phyloP scores from a whole-genome alignment of 2,113 vertebrate species.

The Oreamnos americanus region DNA sequence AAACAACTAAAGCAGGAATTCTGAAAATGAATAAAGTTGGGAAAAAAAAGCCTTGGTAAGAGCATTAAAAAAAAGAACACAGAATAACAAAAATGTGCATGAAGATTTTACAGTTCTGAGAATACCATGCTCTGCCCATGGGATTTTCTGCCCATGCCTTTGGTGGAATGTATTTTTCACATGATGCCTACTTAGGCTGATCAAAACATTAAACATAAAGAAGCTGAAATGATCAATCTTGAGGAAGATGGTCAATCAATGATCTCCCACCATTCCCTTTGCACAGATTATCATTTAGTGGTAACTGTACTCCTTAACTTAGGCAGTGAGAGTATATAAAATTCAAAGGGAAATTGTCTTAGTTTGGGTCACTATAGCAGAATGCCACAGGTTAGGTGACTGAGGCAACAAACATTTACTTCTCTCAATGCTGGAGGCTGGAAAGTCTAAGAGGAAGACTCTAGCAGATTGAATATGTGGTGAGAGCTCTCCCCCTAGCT shows the following conservation, averaged over 20 bases:
- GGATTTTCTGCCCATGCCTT: neutral
- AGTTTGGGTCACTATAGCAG: neutral
- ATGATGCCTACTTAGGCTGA: neutral
- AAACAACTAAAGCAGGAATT: neutral
- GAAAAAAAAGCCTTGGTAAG: neutral
- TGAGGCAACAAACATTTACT: neutral
- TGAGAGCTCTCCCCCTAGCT: neutral
- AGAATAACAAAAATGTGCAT: neutral
- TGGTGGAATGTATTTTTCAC: neutral
- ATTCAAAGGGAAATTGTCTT: neutral
- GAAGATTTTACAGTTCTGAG: neutral
- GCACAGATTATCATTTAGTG: neutral
- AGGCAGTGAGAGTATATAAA: neutral
- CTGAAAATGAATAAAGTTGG: neutral
- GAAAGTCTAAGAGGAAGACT: neutral
- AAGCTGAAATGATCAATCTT: neutral
- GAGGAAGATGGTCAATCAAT: neutral
- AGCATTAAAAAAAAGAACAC: neutral
- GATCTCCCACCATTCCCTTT: neutral
- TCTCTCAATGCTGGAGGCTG: neutral
- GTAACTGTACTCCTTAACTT: neutral
- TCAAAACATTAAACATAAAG: neutral
- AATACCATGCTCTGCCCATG: neutral
- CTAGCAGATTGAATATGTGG: rapidly evolving
- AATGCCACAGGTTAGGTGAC: neutral